Percentiles rank a stretch among this genome's conserved stretches.
phyloP scores from a whole-genome alignment of 2,113 vertebrate species.

The Oophaga pumilio region DNA sequence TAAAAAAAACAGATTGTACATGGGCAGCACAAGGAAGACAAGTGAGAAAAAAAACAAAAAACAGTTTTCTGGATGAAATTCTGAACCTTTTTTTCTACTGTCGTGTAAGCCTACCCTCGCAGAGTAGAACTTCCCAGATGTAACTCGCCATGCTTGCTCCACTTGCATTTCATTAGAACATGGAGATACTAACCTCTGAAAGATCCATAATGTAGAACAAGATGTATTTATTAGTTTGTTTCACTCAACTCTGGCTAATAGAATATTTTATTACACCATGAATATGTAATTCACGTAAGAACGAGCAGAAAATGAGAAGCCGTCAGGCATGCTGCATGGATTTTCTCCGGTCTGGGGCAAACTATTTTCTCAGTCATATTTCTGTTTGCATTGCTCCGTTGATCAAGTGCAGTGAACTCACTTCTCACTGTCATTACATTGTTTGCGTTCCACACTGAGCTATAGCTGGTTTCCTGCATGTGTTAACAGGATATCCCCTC shows the following conservation, averaged over 20 bases:
- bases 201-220: background rate
- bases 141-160: background rate
- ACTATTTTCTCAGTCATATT: background rate
- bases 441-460: constrained; percentile 43
- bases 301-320: background rate
- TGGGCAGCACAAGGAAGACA: too few relatives aligned
- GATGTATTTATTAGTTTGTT: background rate
- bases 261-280: background rate
- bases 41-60: too few relatives aligned
- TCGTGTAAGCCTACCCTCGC: too few relatives aligned
- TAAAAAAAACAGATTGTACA: too few relatives aligned
- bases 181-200: background rate
- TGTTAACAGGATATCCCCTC: constrained; percentile 43
- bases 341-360: background rate
- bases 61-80: too few relatives aligned
- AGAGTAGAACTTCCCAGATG: background rate
- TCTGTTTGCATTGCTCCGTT: constrained; percentile 6
- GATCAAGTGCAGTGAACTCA: background rate
- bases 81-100: too few relatives aligned
- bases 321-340: background rate
- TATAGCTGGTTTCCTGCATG: constrained; percentile 30
- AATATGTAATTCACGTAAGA: background rate
- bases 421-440: constrained; percentile 22
- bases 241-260: background rate
- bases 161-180: background rate